phyloP scores from a whole-genome alignment of 2,888 invertebrate genomes.

The Aplocera efformata region DNA sequence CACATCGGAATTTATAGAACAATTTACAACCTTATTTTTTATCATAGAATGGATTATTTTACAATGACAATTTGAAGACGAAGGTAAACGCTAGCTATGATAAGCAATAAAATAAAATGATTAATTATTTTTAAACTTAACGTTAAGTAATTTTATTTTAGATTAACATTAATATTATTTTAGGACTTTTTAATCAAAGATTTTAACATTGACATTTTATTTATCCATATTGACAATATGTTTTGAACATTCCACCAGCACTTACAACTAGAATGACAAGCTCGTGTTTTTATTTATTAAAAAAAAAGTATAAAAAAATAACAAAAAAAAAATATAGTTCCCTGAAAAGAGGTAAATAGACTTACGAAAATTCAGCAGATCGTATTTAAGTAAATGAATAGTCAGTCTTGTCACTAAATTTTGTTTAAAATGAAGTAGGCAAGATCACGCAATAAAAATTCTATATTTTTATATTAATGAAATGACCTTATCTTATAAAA shows the following conservation, averaged over 20 bases:
- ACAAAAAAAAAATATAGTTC: conserved; percentile 17
- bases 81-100: conserved; percentile 14
- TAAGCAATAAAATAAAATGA: conserved; percentile 6
- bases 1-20: conserved; percentile 67
- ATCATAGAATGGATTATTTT: conserved; percentile 57
- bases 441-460: conserved; percentile 1
- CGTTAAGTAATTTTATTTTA: conserved; percentile 9
- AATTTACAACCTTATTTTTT: conserved; percentile 73
- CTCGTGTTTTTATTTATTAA: conserved; percentile 57
- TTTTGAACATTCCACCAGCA: conserved; percentile 70
- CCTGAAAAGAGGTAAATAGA: conserved; percentile 2
- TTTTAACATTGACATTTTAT: conserved; percentile 52
- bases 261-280: conserved; percentile 68
- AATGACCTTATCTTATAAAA: conserved; percentile 16
- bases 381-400: conserved; percentile 11
- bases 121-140: conserved; percentile 2
- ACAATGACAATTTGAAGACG: conserved; percentile 53
- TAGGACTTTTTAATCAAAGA: conserved; percentile 36
- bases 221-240: conserved; percentile 67
- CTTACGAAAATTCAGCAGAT: not conserved
- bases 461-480: conserved; percentile 13
- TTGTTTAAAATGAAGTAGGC: not conserved
- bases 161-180: conserved; percentile 13
- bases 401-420: conserved; percentile 20
- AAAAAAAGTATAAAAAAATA: too few relatives aligned